Evolutionary conservation across 2,797 vertebrate genomes (phyloP).

Genomic region (Mormyrus proboscirostris): DNA sequence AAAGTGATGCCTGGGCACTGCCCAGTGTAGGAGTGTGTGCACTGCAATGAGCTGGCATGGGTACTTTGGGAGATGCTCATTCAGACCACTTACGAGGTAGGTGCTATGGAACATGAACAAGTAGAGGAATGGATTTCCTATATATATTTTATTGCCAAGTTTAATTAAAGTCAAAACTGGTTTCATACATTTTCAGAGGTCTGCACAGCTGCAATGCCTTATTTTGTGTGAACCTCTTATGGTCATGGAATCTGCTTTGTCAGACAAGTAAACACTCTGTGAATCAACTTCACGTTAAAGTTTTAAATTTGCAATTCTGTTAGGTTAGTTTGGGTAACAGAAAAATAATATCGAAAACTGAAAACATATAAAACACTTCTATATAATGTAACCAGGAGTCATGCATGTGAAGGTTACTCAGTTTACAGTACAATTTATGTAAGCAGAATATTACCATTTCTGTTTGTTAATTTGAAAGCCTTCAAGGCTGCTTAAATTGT

Average conservation of each 20-base stretch:
- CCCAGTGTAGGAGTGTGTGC: no score
- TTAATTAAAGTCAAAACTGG: no score
- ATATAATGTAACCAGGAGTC: not conserved
- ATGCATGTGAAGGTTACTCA: not conserved
- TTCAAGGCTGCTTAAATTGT: not conserved
- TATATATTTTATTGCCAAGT: no score
- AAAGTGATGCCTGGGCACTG: no score
- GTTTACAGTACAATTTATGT: not conserved
- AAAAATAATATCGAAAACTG: not conserved
- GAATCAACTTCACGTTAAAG: not conserved
- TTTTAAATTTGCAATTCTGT: not conserved
- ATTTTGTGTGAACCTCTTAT: not conserved
- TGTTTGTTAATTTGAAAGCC: not conserved
- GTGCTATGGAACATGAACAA: no score
- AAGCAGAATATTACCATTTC: not conserved
- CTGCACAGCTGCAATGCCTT: no score
- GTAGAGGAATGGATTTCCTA: no score
- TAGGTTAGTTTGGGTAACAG: not conserved
- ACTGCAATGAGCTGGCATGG: no score
- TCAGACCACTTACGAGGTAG: no score
- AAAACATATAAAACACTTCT: not conserved
- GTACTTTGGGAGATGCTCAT: no score
- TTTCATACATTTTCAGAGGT: no score
- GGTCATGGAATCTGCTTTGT: not conserved
- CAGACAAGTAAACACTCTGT: not conserved